phyloP scores from a whole-genome alignment of 92 coral and sea anemone genomes.

The Blastomussa wellsi region DNA sequence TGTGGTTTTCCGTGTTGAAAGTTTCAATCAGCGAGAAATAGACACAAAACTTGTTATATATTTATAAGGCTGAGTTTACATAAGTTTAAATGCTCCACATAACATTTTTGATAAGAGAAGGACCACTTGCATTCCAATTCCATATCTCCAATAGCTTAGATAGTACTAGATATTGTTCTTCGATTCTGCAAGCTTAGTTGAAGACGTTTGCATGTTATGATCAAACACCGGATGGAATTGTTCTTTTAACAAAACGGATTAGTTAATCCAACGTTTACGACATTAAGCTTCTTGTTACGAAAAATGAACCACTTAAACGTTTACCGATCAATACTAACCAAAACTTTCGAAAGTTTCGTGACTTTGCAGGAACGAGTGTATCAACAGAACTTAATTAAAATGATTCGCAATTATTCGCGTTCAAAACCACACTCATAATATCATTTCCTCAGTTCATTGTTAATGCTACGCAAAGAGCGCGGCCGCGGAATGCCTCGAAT shows the following conservation, averaged over 20 bases:
- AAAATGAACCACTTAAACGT: neutral
- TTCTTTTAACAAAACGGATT: conserved; percentile 1
- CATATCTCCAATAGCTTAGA: neutral
- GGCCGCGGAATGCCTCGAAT: neutral
- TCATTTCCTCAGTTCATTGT: neutral
- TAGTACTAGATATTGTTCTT: conserved; percentile 1
- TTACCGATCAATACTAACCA: neutral
- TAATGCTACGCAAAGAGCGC: neutral
- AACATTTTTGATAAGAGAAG: neutral
- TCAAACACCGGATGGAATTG: neutral
- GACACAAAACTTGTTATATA: neutral
- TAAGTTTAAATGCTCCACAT: conserved; percentile 2
- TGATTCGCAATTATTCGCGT: conserved; percentile 16
- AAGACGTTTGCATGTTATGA: neutral
- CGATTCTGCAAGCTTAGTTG: neutral
- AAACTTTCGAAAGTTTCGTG: conserved; percentile 22
- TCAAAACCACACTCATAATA: neutral
- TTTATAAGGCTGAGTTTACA: neutral
- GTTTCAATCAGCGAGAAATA: neutral
- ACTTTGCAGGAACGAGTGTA: conserved; percentile 14
- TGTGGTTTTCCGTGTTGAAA: conserved; percentile 5
- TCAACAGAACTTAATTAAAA: conserved; percentile 27
- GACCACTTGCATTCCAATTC: neutral
- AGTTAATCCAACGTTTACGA: neutral
- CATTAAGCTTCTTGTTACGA: conserved; percentile 9